Conservation (phyloP, 2,888 invertebrate genomes). For the Orchesellides sinensis region DNA sequence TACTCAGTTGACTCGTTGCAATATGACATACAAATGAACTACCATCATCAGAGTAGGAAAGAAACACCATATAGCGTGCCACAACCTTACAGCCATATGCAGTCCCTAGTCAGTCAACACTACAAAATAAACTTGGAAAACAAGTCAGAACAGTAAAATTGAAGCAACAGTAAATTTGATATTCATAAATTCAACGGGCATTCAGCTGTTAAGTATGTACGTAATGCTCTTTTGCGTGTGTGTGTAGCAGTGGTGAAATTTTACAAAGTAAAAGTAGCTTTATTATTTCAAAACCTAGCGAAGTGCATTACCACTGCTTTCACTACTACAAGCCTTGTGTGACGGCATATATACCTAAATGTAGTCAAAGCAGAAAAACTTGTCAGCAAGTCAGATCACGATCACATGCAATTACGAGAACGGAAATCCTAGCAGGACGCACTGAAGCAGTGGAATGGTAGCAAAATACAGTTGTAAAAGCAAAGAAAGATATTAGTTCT, state of each 20-base stretch:
- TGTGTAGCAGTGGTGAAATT: slow-evolving; percentile 39
- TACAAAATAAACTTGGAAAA: too few species aligned
- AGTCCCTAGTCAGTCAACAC: too few species aligned
- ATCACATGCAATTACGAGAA: slow-evolving; percentile 65
- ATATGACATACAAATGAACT: too few species aligned
- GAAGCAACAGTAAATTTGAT: slow-evolving; percentile 57
- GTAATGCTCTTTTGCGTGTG: slow-evolving; percentile 8
- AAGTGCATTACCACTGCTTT: slow-evolving; percentile 13
- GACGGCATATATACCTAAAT: too few species aligned
- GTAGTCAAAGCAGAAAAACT: slow-evolving; percentile 34
- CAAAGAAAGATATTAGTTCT: slow-evolving; percentile 43
- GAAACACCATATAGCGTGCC: too few species aligned
- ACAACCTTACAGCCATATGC: too few species aligned
- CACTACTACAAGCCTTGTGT: background rate
- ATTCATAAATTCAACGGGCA: slow-evolving; percentile 57
- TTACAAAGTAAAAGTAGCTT: slow-evolving; percentile 49
- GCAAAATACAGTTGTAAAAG: slow-evolving; percentile 40
- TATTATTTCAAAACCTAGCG: slow-evolving; percentile 56
- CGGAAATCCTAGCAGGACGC: slow-evolving; percentile 63
- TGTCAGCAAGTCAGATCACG: slow-evolving; percentile 65
- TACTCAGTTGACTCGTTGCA: too few species aligned
- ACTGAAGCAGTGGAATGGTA: slow-evolving; percentile 36
- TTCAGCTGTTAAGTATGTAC: slow-evolving; percentile 20
- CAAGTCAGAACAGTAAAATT: slow-evolving; percentile 24
- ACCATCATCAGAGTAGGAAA: too few species aligned